Evolutionary conservation across 2,888 invertebrate genomes (phyloP).

Genomic region (Anthoptus insignis): DNA sequence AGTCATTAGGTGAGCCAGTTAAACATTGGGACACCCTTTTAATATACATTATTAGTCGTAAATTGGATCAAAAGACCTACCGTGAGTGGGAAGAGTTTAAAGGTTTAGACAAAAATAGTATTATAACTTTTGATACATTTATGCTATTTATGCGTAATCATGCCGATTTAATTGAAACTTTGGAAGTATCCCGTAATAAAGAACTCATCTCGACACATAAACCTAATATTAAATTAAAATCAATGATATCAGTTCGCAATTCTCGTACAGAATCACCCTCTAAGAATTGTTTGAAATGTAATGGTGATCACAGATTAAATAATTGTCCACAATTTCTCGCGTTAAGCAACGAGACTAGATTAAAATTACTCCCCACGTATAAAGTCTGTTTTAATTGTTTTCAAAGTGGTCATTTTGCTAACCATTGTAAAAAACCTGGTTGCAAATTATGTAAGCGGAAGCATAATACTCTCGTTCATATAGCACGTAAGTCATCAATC

Average conservation of each 20-base stretch:
- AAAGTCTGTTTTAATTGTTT: conserved; percentile 8
- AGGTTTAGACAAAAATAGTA: conserved; percentile 35
- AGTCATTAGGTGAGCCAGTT: conserved; percentile 14
- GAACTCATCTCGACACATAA: neutral
- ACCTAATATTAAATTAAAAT: neutral
- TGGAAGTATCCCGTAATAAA: conserved; percentile 10
- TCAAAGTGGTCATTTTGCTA: neutral
- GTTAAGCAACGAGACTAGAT: conserved; percentile 7
- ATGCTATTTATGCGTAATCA: conserved; percentile 12
- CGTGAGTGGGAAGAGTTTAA: conserved; percentile 52
- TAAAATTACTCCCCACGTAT: neutral
- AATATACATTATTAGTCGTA: conserved; percentile 49
- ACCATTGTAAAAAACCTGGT: conserved; percentile 14
- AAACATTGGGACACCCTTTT: conserved; percentile 37
- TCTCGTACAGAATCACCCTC: neutral
- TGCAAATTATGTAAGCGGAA: conserved; percentile 21
- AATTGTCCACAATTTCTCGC: conserved; percentile 11
- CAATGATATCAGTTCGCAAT: neutral
- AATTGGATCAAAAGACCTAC: conserved; percentile 48
- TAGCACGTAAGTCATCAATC: neutral
- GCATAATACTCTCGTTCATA: conserved; percentile 7
- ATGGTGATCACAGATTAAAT: conserved; percentile 5
- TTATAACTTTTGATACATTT: conserved; percentile 27
- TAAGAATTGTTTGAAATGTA: conserved; percentile 15
- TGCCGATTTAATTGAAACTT: conserved; percentile 6